These are phyloP conservation scores for Acholoe squamosa DNA, from an alignment of 2,888 invertebrate genomes.

Conservation along the genomic window DNA sequence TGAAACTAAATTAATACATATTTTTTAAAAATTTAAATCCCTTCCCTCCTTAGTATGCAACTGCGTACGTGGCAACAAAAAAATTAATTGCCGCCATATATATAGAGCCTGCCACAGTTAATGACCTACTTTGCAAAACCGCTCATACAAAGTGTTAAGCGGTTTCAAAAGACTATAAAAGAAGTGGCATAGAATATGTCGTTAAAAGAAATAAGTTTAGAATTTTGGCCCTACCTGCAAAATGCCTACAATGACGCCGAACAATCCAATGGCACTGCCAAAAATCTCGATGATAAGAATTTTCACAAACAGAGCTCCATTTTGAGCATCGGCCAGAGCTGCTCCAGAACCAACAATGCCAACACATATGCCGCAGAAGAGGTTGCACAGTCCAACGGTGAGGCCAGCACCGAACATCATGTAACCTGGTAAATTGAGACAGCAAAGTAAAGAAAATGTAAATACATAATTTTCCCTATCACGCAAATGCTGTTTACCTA, in stretches of 20 bases:
- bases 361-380: conserved; percentile 97
- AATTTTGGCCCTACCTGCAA: conserved; percentile 76
- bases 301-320: conserved; percentile 97
- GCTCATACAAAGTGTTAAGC: too few relatives aligned
- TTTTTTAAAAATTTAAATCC: too few relatives aligned
- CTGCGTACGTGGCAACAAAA: too few relatives aligned
- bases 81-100: too few relatives aligned
- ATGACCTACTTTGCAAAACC: too few relatives aligned
- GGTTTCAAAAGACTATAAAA: too few relatives aligned
- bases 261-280: conserved; percentile 98
- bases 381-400: conserved; percentile 96
- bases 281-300: conserved; percentile 99
- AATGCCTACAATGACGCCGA: conserved; percentile 98
- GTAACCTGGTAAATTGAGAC: conserved; percentile 87
- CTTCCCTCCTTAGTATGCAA: too few relatives aligned
- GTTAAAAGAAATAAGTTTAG: not conserved
- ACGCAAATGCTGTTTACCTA: too few relatives aligned
- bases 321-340: conserved; percentile 98
- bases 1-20: conserved; percentile 58
- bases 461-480: too few relatives aligned
- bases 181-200: too few relatives aligned
- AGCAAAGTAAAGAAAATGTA: too few relatives aligned
- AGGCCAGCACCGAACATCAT: conserved; percentile 98
- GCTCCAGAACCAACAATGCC: conserved; percentile 99
- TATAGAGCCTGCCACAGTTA: too few relatives aligned